phyloP scores from a whole-genome alignment of 2,113 vertebrate genomes.

The Gavia stellata region DNA sequence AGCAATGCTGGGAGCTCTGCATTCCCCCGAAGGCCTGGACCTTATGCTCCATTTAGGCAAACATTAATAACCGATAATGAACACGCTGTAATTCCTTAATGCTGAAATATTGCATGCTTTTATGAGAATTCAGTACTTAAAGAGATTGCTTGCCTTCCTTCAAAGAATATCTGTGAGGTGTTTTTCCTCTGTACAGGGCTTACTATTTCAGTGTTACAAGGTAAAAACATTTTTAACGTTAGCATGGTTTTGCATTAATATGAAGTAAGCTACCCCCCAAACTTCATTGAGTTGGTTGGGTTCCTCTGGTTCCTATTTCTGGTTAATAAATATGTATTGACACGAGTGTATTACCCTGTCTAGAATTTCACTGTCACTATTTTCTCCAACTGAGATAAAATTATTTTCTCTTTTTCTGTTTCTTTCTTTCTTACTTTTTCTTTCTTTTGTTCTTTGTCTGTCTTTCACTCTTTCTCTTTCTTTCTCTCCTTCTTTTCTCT shows the following conservation, averaged over 20 bases:
- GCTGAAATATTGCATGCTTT: background rate
- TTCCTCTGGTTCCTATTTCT: background rate
- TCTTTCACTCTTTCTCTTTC: background rate
- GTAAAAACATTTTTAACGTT: background rate
- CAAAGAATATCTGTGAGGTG: background rate
- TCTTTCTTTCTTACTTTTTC: background rate
- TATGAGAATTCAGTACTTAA: background rate
- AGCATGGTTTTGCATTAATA: background rate
- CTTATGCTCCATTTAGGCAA: conserved; percentile 23
- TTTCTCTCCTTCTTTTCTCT: background rate
- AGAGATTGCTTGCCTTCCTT: background rate
- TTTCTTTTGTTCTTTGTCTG: background rate
- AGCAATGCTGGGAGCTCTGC: background rate
- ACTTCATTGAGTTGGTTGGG: background rate
- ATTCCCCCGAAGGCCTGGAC: background rate
- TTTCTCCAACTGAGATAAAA: background rate
- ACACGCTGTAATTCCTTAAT: background rate
- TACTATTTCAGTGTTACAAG: background rate
- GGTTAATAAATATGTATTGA: background rate
- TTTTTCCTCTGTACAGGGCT: background rate
- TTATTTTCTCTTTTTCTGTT: background rate
- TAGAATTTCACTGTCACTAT: background rate
- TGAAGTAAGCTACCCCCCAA: background rate
- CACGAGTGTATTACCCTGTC: background rate
- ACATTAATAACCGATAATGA: conserved; percentile 15